These are phyloP conservation scores for Lydus trimaculatus DNA, from an alignment of 2,888 invertebrate genomes.

Conservation along the genomic window DNA sequence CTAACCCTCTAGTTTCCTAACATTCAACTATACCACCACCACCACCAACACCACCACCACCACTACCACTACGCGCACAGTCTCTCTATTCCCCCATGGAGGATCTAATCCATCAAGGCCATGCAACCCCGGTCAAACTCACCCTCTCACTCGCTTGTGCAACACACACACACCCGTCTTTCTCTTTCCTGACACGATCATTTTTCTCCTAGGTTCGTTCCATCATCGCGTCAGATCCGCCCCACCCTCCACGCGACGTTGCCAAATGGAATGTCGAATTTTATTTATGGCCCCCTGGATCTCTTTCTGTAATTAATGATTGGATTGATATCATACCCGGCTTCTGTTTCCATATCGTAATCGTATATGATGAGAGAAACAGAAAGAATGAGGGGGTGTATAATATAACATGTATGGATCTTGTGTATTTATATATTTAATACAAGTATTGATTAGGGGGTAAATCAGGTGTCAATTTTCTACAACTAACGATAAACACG, in stretches of 20 bases:
- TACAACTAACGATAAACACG: background rate
- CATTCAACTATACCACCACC: constrained; percentile 8
- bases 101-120: constrained; percentile 64
- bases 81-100: constrained; percentile 65
- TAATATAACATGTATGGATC: background rate
- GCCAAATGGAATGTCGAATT: constrained; percentile 63
- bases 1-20: constrained; percentile 2
- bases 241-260: constrained; percentile 66
- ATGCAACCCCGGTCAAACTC: constrained; percentile 65
- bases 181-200: constrained; percentile 67
- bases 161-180: constrained; percentile 34
- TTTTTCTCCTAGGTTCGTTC: constrained; percentile 77
- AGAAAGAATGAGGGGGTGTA: background rate
- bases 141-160: constrained; percentile 52
- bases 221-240: constrained; percentile 77
- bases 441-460: constrained; percentile 19
- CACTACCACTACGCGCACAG: constrained; percentile 57
- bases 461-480: background rate
- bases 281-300: constrained; percentile 62
- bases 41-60: constrained; percentile 23
- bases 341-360: constrained; percentile 50
- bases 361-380: constrained; percentile 42
- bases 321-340: constrained; percentile 56
- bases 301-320: constrained; percentile 63
- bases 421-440: constrained; percentile 6